These are phyloP conservation scores for Megaceryle maxima DNA, from an alignment of 2,113 vertebrate genomes.

Conservation along the genomic window DNA sequence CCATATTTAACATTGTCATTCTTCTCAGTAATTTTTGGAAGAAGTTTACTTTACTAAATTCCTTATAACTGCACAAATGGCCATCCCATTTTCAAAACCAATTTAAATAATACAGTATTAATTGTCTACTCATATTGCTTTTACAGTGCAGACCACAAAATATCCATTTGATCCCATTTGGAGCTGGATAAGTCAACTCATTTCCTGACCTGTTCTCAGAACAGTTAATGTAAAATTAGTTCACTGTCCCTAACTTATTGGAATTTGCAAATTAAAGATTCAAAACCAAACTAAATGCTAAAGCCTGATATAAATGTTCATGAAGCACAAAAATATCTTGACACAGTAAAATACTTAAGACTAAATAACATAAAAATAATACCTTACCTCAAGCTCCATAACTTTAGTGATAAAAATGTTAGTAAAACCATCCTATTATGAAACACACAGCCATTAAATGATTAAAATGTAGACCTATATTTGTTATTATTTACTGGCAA, in stretches of 20 bases:
- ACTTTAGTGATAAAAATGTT: background rate
- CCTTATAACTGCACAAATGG: background rate
- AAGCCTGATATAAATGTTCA: accelerated
- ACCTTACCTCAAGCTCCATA: background rate
- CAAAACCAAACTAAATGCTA: background rate
- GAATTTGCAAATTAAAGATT: background rate
- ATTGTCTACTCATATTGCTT: background rate
- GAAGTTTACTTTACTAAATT: background rate
- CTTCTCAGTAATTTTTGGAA: background rate
- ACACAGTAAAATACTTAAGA: background rate
- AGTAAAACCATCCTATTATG: background rate
- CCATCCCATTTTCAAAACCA: background rate
- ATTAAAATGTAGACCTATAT: background rate
- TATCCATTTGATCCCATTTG: background rate
- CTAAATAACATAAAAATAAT: background rate
- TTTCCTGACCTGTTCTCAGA: background rate
- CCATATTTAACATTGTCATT: background rate
- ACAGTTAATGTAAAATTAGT: background rate
- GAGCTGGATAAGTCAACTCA: background rate
- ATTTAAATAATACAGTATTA: background rate
- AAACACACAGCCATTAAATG: background rate
- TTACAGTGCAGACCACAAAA: background rate
- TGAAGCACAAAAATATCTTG: background rate
- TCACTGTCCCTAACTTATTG: background rate
- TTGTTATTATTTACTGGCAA: background rate